phyloP scores from a whole-genome alignment of 92 coral and sea anemone genomes.

The Palythoa grandis region DNA sequence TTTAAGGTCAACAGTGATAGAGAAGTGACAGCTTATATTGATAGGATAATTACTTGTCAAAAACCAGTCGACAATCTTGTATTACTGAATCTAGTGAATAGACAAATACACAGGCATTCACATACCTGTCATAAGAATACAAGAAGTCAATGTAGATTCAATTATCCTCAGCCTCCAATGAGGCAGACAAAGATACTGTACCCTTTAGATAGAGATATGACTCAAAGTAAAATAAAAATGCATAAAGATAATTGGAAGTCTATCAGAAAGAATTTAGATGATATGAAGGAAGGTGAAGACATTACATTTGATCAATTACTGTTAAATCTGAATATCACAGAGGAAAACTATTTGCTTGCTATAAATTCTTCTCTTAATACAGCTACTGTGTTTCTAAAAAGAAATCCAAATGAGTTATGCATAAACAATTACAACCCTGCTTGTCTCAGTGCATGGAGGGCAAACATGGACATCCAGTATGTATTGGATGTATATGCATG shows the following conservation, averaged over 20 bases:
- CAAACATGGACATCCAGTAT: conserved; percentile 1
- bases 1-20: conserved; percentile 31
- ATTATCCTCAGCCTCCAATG: conserved; percentile 20
- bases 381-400: conserved; percentile 1
- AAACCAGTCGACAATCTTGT: neutral
- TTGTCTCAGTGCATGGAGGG: conserved; percentile 14
- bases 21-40: conserved; percentile 29
- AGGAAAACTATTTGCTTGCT: neutral
- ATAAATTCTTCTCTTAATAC: neutral
- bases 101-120: conserved; percentile 9
- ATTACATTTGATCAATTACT: conserved; percentile 14
- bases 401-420: neutral
- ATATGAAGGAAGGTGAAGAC: conserved; percentile 35
- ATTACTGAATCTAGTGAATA: conserved; percentile 19
- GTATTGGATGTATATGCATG: conserved; percentile 13
- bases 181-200: neutral
- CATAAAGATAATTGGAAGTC: conserved; percentile 31
- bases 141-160: neutral
- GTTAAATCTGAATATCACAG: conserved; percentile 1
- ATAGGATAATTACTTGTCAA: conserved; percentile 36
- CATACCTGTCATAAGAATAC: neutral
- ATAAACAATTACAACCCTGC: conserved; percentile 10
- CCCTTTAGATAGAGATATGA: neutral
- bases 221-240: conserved; percentile 9
- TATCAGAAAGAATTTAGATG: conserved; percentile 29